Base-by-base conservation (phyloP, 1,140 invertebrate genomes). In the Leucophenga varia region DNA sequence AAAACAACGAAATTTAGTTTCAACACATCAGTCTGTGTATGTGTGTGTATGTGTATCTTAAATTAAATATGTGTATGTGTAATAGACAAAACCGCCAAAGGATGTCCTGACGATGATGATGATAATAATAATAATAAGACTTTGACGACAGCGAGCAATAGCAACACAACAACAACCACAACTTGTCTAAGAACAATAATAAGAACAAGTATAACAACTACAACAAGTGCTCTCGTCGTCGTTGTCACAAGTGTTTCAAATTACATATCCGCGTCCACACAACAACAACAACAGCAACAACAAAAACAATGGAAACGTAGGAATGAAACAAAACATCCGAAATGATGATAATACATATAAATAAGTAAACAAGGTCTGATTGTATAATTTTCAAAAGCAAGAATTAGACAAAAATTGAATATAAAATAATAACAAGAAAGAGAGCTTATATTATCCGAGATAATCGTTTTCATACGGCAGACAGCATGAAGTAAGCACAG, bases 231-330 rank as follows among this genome's bases (percentile, higher is more conserved):
- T n/a, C n/a, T n/a, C n/a, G 14, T 5, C 32, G 39, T 19, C 51
- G 53, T 53, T 68, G 67, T 55, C 64, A 72, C 69, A 72, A 72
- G 69, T 72, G 69, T 61, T 72, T 67, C 57, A 52, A 72, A 72
- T 72, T 72, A 72, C 61, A 61, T 52, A 49, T 32, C 46, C n/a
- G 13, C 16, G 13, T 25, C 5, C 22, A 5, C 5, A 25, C 5
- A 25, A 25, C 22, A 20, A n/a, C 22, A 36, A 41, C 39, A 43
- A 53, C 54, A 48, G 14, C 59, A 55, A 43, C 47, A 13, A 30
- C 42, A 54, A 52, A n/a, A n/a, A n/a, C n/a, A n/a, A n/a, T n/a
- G n/a, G n/a, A n/a, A n/a, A n/a, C n/a, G n/a, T n/a, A n/a, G n/a
- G n/a, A n/a, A n/a, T n/a, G n/a, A n/a, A n/a, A n/a, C n/a, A n/a